Conservation (phyloP, 2,888 invertebrate genomes). For the Apodemia hepburni region DNA sequence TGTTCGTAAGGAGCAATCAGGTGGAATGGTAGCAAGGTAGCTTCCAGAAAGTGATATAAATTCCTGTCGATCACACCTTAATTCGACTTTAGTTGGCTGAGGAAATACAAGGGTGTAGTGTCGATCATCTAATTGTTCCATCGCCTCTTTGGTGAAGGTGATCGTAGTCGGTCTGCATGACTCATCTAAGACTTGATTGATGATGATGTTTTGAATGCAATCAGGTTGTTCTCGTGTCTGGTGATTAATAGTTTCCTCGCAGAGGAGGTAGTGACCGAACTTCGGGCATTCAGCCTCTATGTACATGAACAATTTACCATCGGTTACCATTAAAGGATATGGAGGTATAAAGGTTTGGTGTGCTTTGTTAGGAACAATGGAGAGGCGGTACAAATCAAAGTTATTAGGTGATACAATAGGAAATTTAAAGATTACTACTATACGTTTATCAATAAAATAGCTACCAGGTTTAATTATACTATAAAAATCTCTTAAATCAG, state of each 20-base stretch:
- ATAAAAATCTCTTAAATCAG: conserved; percentile 11
- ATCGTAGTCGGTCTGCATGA: conserved; percentile 9
- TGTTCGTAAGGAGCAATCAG: background rate
- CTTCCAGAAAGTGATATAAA: background rate
- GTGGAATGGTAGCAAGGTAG: conserved; percentile 7
- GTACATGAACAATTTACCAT: conserved; percentile 21
- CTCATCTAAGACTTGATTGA: background rate
- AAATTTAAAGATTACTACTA: conserved; percentile 20
- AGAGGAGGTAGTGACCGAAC: too few relatives aligned
- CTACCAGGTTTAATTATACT: conserved; percentile 17
- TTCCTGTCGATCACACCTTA: conserved; percentile 3
- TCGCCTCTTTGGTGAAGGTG: conserved; percentile 13
- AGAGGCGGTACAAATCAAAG: conserved; percentile 15
- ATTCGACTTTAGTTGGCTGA: conserved; percentile 25
- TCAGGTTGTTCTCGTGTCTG: too few relatives aligned
- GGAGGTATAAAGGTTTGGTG: conserved; percentile 20
- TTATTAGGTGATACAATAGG: conserved; percentile 14
- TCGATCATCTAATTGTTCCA: conserved; percentile 27
- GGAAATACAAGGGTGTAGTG: conserved; percentile 18
- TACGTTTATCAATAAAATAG: conserved; percentile 18
- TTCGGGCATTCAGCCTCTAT: background rate
- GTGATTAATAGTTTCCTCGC: too few relatives aligned
- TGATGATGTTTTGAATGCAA: background rate
- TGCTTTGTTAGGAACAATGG: conserved; percentile 21
- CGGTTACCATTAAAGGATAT: conserved; percentile 22